phyloP scores from a whole-genome alignment of 1,140 invertebrate genomes.

The Bombus soroeensis region DNA sequence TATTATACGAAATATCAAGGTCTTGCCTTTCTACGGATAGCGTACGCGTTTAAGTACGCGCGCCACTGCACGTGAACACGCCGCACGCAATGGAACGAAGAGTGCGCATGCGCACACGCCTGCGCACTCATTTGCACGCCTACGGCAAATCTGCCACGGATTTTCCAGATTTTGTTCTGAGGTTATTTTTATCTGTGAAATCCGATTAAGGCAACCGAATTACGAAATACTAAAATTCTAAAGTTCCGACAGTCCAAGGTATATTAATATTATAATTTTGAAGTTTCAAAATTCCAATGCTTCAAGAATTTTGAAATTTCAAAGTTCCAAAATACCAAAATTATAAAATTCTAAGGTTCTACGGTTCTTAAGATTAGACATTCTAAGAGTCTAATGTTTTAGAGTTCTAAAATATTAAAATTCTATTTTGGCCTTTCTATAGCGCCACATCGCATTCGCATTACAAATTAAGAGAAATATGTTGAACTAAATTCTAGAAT shows the following conservation, averaged over 20 bases:
- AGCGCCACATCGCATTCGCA: no score
- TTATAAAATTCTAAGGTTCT: background rate
- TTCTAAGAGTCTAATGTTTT: no score
- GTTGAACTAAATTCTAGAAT: no score
- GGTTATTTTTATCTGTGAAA: background rate
- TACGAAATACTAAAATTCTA: background rate
- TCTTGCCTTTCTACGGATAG: conserved; percentile 72
- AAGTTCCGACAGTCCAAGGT: background rate
- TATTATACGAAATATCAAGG: conserved; percentile 77
- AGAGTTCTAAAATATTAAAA: no score
- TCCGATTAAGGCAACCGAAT: background rate
- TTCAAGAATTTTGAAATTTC: background rate
- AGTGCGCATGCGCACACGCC: background rate
- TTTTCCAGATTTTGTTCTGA: background rate
- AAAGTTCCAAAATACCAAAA: background rate
- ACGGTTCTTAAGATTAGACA: background rate
- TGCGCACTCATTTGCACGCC: conserved; percentile 13
- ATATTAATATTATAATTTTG: background rate
- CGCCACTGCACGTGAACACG: conserved; percentile 33
- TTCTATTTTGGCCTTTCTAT: no score
- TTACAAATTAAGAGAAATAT: no score
- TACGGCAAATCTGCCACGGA: background rate
- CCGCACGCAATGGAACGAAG: conserved; percentile 26
- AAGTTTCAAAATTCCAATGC: background rate
- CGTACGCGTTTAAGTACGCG: background rate